Evolutionary conservation across 2,797 vertebrate genomes (phyloP), one percentile per base, ranked within the genome.

Genomic region (Acestrorhynchus altus): DNA sequence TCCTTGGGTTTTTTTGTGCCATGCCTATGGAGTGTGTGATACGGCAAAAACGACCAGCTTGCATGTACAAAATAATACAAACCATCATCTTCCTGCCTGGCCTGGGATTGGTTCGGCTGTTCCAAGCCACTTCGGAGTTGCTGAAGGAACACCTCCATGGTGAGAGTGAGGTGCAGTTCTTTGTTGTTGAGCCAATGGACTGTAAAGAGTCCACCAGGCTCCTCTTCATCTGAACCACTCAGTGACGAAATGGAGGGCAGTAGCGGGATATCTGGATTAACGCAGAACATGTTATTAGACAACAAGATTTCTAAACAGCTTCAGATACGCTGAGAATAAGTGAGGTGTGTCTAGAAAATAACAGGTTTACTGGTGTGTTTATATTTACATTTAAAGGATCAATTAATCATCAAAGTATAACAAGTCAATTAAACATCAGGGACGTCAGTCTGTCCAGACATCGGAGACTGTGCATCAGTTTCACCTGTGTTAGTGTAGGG

Each of bases 131-230:
- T 92, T 84, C 90, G 91, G 78, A 99, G 92, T 81, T 97, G 96
- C 88, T 98, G 96, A 78, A 99, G 88, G 87, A 98, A 99, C 71
- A 99, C 97, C 84, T 99, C 97, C 95, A 99, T 97, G 24, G 96
- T 96, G 83, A 99, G 93, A 9, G 96, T 96, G 90, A 99, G 96
- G 86, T 98, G 94, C 80, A 99, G 91, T 87, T 99, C 97, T 90
- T 99, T 99, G 87, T 99, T 99, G 85, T 99, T 98, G 71, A 99
- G 93, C 97, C 97, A 99, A 87, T 99, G 98, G 64, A 99, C 96
- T 44, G 97, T 96, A 90, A 99, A 99, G 77, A 93, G 94, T n/a
- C 97, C 95, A 49, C 93, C 95, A 59, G 95, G 93, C 83, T 98
- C 97, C 87, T 98, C 96, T 71, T 95, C 95, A 84, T 93, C 92